phyloP scores from a whole-genome alignment of 1,140 invertebrate genomes.

The Galendromus occidentalis region DNA sequence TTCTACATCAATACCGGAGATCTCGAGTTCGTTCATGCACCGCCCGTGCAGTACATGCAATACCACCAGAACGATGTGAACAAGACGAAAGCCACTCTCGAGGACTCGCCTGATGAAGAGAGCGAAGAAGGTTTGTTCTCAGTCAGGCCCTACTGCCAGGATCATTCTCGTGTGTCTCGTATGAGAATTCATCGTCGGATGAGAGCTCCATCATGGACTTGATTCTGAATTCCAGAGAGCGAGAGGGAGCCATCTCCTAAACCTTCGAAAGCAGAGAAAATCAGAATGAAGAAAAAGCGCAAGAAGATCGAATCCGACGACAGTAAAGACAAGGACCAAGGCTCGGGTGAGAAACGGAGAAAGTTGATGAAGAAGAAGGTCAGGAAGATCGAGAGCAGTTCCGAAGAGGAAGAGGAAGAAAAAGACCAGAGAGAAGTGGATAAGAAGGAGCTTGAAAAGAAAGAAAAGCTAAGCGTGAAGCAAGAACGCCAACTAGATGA shows the following conservation, averaged over 20 bases:
- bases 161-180: no score
- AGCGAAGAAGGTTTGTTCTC: no score
- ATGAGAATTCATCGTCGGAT: not conserved
- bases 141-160: no score
- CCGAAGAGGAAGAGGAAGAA: constrained; percentile 25
- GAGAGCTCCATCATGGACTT: not conserved
- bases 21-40: constrained; percentile 24
- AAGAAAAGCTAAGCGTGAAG: constrained; percentile 16
- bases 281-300: not conserved
- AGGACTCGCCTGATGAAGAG: constrained; percentile 18
- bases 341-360: not conserved
- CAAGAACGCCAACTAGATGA: constrained; percentile 4
- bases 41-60: not conserved
- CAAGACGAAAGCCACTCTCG: not conserved
- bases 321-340: constrained; percentile 19
- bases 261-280: not conserved
- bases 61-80: constrained; percentile 7
- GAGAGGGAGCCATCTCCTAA: not conserved
- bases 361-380: constrained; percentile 20
- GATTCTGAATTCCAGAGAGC: not conserved
- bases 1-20: constrained; percentile 30
- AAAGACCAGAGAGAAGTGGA: constrained; percentile 15
- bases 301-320: constrained; percentile 21
- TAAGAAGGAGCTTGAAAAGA: constrained; percentile 23
- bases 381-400: not conserved